phyloP scores from a whole-genome alignment of 2,888 invertebrate genomes.

The Drosophila suboccidentalis region DNA sequence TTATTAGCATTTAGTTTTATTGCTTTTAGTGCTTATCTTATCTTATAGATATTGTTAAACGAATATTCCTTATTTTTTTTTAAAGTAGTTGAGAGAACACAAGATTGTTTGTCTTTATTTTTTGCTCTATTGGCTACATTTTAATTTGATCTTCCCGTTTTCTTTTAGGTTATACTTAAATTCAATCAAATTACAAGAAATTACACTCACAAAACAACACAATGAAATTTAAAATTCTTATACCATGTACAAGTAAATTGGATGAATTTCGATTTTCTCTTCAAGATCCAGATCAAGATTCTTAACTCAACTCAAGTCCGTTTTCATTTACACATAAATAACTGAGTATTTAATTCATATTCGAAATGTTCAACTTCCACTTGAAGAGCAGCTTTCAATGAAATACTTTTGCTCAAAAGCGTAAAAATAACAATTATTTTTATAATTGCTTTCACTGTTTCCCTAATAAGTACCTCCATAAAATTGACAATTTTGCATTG shows the following conservation, averaged over 20 bases:
- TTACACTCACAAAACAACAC: constrained; percentile 61
- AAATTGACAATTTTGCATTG: not conserved
- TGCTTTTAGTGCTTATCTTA: constrained; percentile 56
- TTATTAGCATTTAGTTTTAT: constrained; percentile 48
- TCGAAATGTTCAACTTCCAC: constrained; percentile 1
- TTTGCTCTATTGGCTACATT: constrained; percentile 60
- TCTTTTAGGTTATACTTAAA: constrained; percentile 20
- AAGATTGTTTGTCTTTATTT: constrained; percentile 24
- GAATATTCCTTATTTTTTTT: constrained; percentile 20
- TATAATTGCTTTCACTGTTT: constrained; percentile 76
- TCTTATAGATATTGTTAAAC: constrained; percentile 38
- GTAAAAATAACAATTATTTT: constrained; percentile 51
- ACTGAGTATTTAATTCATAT: constrained; percentile 18
- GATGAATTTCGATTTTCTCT: constrained; percentile 41
- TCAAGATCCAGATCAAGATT: constrained; percentile 19
- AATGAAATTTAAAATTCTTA: constrained; percentile 26
- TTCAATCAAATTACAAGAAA: constrained; percentile 49
- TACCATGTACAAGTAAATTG: constrained; percentile 39
- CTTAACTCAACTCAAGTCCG: constrained; percentile 29
- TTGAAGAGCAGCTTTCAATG: constrained; percentile 20
- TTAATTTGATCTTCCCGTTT: constrained; percentile 23
- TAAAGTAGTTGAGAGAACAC: constrained; percentile 62
- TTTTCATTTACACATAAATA: constrained; percentile 42
- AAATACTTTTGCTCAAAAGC: constrained; percentile 39
- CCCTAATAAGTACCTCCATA: constrained; percentile 27